Conservation (phyloP, 2,113 vertebrate species). For the Rana temporaria region DNA sequence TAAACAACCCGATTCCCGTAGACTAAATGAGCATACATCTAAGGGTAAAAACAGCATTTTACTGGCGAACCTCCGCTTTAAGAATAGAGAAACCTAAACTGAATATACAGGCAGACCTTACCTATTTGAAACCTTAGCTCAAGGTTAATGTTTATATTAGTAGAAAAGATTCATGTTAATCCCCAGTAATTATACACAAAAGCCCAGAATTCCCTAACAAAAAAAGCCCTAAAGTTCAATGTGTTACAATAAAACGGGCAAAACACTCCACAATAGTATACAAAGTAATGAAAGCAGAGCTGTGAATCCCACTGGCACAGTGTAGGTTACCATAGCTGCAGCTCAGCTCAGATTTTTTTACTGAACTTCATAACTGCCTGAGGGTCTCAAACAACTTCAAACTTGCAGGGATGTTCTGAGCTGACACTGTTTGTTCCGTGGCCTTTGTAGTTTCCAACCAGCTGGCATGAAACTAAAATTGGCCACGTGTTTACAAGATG, state of each 20-base stretch:
- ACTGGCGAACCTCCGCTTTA: no score
- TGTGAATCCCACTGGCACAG: constrained; percentile 13
- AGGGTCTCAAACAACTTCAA: constrained; percentile 48
- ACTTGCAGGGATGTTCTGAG: constrained; percentile 51
- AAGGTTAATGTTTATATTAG: constrained; percentile 3
- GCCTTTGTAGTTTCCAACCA: constrained; percentile 35
- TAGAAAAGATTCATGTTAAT: constrained; percentile 7
- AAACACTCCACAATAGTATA: background rate
- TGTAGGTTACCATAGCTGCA: constrained; percentile 28
- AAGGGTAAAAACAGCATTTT: no score
- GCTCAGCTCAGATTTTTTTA: constrained; percentile 28
- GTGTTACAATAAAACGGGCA: constrained; percentile 13
- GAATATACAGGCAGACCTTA: no score
- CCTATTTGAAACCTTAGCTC: background rate
- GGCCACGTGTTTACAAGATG: background rate
- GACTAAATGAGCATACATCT: no score
- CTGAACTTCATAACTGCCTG: constrained; percentile 19
- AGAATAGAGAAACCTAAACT: no score
- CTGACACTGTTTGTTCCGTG: constrained; percentile 21
- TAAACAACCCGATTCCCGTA: no score
- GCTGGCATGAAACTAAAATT: constrained; percentile 36
- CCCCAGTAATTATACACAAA: constrained; percentile 8
- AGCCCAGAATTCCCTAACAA: background rate
- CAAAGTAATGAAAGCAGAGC: background rate
- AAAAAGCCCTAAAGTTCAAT: background rate